Evolutionary conservation across 1,140 invertebrate genomes (phyloP).

Genomic region (Galendromus occidentalis): DNA sequence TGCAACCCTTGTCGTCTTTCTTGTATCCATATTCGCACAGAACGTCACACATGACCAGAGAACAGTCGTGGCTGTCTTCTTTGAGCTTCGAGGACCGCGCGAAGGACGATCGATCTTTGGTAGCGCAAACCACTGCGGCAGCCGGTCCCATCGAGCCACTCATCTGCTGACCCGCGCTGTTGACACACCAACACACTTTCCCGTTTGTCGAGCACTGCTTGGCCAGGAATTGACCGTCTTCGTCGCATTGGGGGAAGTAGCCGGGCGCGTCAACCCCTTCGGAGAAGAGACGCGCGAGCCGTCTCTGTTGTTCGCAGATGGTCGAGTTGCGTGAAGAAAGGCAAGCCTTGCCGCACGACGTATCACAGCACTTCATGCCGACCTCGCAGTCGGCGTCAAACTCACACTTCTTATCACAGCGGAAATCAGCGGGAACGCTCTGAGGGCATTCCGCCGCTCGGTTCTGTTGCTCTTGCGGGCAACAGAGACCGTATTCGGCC

Average conservation of each 20-base stretch:
- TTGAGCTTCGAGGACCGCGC: conserved; percentile 26
- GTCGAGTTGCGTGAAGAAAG: conserved; percentile 30
- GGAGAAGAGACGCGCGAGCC: conserved; percentile 50
- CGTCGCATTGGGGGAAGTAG: conserved; percentile 56
- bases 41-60: conserved; percentile 39
- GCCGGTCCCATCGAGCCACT: conserved; percentile 54
- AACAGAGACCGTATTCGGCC: background rate
- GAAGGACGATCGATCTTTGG: conserved; percentile 4
- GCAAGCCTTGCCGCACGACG: conserved; percentile 25
- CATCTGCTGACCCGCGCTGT: conserved; percentile 45
- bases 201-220: conserved; percentile 55
- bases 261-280: conserved; percentile 52
- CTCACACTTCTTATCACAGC: conserved; percentile 6
- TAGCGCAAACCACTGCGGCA: conserved; percentile 40
- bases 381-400: background rate
- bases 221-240: conserved; percentile 41
- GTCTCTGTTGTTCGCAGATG: conserved; percentile 38
- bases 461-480: background rate
- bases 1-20: conserved; percentile 49
- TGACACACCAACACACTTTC: conserved; percentile 67
- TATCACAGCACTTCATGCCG: background rate
- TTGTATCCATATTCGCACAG: conserved; percentile 65
- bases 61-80: conserved; percentile 16
- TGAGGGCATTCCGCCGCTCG: background rate
- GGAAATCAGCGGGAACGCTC: background rate